A percentile compares a stretch with the other conserved stretches of the same genome.
phyloP scores from a whole-genome alignment of 2,797 vertebrate genomes.

The Mallotus villosus region DNA sequence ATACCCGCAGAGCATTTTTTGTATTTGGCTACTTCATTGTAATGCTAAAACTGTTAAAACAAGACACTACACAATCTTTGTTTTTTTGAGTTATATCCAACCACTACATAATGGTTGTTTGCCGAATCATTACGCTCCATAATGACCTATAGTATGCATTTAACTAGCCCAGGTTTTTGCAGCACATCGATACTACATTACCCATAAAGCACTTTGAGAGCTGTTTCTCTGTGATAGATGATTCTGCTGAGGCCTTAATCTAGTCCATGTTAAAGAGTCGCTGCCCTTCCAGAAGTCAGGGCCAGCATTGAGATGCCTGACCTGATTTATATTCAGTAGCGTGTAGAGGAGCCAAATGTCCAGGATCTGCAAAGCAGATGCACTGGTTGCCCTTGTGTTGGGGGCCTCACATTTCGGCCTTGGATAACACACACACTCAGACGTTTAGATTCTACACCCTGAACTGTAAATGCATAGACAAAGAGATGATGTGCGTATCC shows the following conservation, averaged over 20 bases:
- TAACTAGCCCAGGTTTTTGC: background rate
- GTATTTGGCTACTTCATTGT: background rate
- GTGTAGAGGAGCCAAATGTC: slow-evolving; percentile 67
- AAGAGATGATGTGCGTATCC: slow-evolving; percentile 46
- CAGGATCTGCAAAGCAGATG: slow-evolving; percentile 75
- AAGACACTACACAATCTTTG: background rate
- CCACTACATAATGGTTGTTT: slow-evolving; percentile 44
- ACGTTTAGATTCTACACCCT: no score
- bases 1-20: background rate
- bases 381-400: slow-evolving; percentile 58
- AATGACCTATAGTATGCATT: slow-evolving; percentile 35
- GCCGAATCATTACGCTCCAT: slow-evolving; percentile 37
- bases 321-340: slow-evolving; percentile 73
- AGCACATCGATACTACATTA: slow-evolving; percentile 1
- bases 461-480: slow-evolving; percentile 31
- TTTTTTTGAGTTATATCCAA: background rate
- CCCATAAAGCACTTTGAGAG: slow-evolving; percentile 3
- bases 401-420: slow-evolving; percentile 61
- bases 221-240: slow-evolving; percentile 3
- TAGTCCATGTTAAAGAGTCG: slow-evolving; percentile 69
- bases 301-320: slow-evolving; percentile 70
- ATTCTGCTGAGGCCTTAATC: slow-evolving; percentile 51
- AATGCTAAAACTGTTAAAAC: background rate
- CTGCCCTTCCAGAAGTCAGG: slow-evolving; percentile 67
- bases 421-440: slow-evolving; percentile 47